phyloP scores from a whole-genome alignment of 2,797 vertebrate species.

The Notolepis coatsorum region DNA sequence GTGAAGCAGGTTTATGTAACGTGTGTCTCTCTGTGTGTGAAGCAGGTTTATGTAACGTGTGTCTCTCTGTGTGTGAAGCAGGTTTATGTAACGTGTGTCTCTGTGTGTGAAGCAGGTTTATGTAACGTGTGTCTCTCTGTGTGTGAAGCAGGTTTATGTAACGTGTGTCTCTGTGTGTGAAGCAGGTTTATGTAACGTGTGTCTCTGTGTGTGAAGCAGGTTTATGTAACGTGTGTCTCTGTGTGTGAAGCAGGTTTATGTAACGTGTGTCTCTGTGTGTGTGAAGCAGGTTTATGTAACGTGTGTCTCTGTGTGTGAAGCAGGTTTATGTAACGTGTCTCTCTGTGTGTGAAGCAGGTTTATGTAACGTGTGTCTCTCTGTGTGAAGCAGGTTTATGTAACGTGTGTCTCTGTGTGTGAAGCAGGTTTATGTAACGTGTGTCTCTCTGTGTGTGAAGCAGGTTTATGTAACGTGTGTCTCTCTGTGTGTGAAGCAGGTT shows the following conservation, averaged over 20 bases:
- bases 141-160: slow-evolving; percentile 23
- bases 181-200: slow-evolving; percentile 26
- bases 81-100: slow-evolving; percentile 27
- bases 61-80: slow-evolving; percentile 24
- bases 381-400: slow-evolving; percentile 23
- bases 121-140: slow-evolving; percentile 28
- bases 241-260: slow-evolving; percentile 34
- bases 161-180: slow-evolving; percentile 29
- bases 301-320: slow-evolving; percentile 15
- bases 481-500: slow-evolving; percentile 33
- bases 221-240: too few relatives aligned
- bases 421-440: slow-evolving; percentile 26
- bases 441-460: slow-evolving; percentile 24
- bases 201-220: too few relatives aligned
- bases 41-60: slow-evolving; percentile 26
- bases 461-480: slow-evolving; percentile 27
- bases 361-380: slow-evolving; percentile 29
- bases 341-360: slow-evolving; percentile 36
- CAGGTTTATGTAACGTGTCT: too few relatives aligned
- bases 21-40: slow-evolving; percentile 24
- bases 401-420: slow-evolving; percentile 29
- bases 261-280: slow-evolving; percentile 27
- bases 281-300: slow-evolving; percentile 30
- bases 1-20: slow-evolving; percentile 30
- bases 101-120: slow-evolving; percentile 36